phyloP scores from a whole-genome alignment of 2,113 vertebrate genomes.

The Dicerorhinus sumatrensis region DNA sequence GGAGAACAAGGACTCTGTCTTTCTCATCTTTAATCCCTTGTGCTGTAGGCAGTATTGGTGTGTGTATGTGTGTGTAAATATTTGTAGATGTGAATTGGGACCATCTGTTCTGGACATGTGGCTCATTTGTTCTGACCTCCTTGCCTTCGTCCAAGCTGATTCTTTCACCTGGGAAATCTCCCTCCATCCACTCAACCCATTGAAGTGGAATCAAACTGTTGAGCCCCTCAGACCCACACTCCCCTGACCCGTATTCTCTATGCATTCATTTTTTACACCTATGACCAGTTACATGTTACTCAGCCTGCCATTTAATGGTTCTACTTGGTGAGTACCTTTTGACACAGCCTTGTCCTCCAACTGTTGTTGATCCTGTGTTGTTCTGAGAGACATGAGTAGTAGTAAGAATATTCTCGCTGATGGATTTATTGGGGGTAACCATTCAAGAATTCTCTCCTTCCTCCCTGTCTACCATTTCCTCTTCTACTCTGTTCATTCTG shows the following conservation, averaged over 20 bases:
- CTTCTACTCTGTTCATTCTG: neutral
- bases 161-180: neutral
- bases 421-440: neutral
- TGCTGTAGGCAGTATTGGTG: neutral
- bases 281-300: neutral
- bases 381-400: neutral
- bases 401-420: neutral
- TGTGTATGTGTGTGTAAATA: neutral
- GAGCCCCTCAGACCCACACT: neutral
- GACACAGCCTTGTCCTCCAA: neutral
- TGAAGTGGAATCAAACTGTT: neutral
- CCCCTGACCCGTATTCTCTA: neutral
- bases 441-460: neutral
- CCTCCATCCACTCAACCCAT: neutral
- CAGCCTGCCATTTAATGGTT: neutral
- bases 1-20: neutral
- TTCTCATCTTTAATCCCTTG: neutral
- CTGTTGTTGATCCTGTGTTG: neutral
- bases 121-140: neutral
- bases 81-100: neutral
- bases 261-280: neutral
- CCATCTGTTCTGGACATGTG: neutral
- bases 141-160: neutral
- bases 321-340: neutral
- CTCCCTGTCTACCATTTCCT: neutral